Conservation (phyloP, 2,797 vertebrate genomes). For the Euthynnus affinis region DNA sequence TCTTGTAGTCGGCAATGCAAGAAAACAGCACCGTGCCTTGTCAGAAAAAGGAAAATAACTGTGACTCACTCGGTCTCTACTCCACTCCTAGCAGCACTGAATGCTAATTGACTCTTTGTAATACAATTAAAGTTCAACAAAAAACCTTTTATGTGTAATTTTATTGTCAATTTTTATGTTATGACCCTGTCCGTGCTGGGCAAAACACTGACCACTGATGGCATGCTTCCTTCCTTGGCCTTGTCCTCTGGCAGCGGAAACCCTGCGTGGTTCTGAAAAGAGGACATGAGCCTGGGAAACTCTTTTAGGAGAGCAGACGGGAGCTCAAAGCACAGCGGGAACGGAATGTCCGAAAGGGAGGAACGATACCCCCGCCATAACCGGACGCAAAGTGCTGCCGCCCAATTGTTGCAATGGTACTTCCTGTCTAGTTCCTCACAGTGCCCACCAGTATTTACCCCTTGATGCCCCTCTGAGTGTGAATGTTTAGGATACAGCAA, state of each 20-base stretch:
- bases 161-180: constrained; percentile 13
- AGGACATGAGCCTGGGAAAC: constrained; percentile 85
- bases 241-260: constrained; percentile 83
- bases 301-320: constrained; percentile 72
- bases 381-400: constrained; percentile 68
- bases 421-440: constrained; percentile 65
- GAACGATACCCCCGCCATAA: constrained; percentile 61
- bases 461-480: constrained; percentile 22
- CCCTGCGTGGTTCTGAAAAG: constrained; percentile 81
- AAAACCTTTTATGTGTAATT: not conserved
- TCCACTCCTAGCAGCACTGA: constrained; percentile 35
- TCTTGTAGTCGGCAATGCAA: constrained; percentile 34
- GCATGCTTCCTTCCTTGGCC: constrained; percentile 80
- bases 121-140: constrained; percentile 6
- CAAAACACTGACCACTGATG: constrained; percentile 59
- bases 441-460: constrained; percentile 42
- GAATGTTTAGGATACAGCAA: constrained; percentile 25
- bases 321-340: constrained; percentile 79
- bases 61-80: constrained; percentile 26
- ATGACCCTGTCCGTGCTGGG: constrained; percentile 40
- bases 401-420: constrained; percentile 56
- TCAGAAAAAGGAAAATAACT: constrained; percentile 42
- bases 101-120: constrained; percentile 49
- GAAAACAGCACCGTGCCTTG: constrained; percentile 60
- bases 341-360: constrained; percentile 80